Percentiles rank a stretch among this genome's conserved stretches.
Conservation (phyloP, 2,888 invertebrate species). For the Cheilosia pagana region DNA sequence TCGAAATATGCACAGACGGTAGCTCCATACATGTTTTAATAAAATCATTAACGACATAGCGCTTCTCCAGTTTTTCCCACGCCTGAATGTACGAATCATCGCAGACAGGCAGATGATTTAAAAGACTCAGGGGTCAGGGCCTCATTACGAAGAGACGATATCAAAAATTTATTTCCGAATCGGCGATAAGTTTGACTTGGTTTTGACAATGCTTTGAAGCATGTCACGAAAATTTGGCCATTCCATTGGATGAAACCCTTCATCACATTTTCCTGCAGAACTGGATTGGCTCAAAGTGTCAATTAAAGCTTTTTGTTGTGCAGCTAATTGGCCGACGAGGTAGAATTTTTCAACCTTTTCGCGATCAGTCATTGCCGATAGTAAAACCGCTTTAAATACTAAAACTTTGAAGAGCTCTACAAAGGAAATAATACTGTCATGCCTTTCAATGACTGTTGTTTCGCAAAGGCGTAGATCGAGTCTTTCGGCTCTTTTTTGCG, state of each 20-base stretch:
- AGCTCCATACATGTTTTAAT: background rate
- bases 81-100: background rate
- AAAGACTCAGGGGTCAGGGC: background rate
- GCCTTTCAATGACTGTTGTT: too few species aligned
- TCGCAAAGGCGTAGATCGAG: too few species aligned
- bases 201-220: background rate
- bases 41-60: background rate
- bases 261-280: background rate
- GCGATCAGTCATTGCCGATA: slow-evolving; percentile 13
- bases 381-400: background rate
- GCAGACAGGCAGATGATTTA: background rate
- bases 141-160: background rate
- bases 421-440: too few species aligned
- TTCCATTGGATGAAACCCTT: slow-evolving; percentile 8
- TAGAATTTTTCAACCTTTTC: background rate
- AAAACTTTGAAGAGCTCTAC: too few species aligned
- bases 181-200: background rate
- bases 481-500: too few species aligned
- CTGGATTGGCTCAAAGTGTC: slow-evolving; percentile 14
- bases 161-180: background rate
- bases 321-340: slow-evolving; percentile 7
- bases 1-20: background rate
- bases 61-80: background rate
- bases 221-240: slow-evolving; percentile 41
- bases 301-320: slow-evolving; percentile 19